A percentile compares a stretch with the other conserved stretches of the same genome.
phyloP scores from a whole-genome alignment of 2,888 invertebrate species.

The Nezara viridula region DNA sequence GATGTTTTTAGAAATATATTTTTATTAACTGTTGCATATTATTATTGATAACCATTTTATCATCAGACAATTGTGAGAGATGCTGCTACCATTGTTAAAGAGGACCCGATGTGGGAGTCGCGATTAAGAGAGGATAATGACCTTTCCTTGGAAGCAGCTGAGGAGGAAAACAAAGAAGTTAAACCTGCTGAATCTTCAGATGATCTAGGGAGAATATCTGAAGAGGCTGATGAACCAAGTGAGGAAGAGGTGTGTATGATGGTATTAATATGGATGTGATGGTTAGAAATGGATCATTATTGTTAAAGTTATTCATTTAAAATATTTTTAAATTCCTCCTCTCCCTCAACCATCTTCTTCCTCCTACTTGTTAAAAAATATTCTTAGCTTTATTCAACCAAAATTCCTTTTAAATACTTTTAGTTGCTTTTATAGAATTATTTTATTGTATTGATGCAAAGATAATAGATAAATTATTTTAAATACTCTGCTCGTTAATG shows the following conservation, averaged over 20 bases:
- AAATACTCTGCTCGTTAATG: no score
- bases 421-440: no score
- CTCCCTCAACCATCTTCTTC: not conserved
- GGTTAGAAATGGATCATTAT: no score
- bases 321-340: not conserved
- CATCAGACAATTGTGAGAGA: constrained; percentile 53
- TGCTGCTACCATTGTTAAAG: constrained; percentile 56
- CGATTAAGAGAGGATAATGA: constrained; percentile 46
- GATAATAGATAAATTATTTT: no score
- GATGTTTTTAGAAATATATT: not conserved
- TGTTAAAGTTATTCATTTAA: not conserved
- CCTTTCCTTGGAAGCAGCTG: not conserved
- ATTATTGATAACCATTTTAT: not conserved
- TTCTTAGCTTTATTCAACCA: no score
- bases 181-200: constrained; percentile 22
- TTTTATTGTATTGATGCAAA: no score
- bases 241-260: not conserved
- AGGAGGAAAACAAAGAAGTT: not conserved
- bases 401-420: no score
- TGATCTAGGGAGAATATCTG: constrained; percentile 27
- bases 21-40: not conserved
- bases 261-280: no score
- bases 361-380: no score
- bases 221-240: constrained; percentile 48
- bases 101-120: constrained; percentile 51